A percentile compares a stretch with the other conserved stretches of the same genome.
Evolutionary conservation across 2,113 vertebrate genomes (phyloP).

Genomic region (Callocephalon fimbriatum): DNA sequence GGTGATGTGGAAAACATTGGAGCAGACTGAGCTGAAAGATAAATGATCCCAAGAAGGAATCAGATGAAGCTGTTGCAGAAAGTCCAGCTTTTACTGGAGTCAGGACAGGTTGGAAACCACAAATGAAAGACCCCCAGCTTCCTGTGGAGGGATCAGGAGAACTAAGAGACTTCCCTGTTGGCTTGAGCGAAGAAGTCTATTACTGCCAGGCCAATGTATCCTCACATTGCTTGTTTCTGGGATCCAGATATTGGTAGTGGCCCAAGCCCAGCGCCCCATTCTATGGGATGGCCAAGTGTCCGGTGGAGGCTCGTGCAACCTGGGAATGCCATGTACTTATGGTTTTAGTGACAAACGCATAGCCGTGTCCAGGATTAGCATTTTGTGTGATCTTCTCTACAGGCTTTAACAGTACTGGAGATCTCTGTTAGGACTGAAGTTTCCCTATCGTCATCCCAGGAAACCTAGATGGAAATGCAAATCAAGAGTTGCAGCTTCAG

Average conservation of each 20-base stretch:
- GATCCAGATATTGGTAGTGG: background rate
- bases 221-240: background rate
- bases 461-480: background rate
- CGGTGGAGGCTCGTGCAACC: fast-evolving
- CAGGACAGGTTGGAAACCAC: background rate
- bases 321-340: background rate
- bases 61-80: background rate
- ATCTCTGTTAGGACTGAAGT: background rate
- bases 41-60: background rate
- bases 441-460: background rate
- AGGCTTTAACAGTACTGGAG: background rate
- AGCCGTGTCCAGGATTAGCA: fast-evolving
- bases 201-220: fast-evolving
- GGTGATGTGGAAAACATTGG: conserved; percentile 27
- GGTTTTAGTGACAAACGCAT: background rate
- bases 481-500: background rate
- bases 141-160: background rate
- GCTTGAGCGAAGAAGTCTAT: background rate
- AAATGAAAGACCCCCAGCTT: background rate
- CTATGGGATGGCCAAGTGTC: background rate
- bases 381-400: background rate
- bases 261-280: background rate
- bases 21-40: background rate
- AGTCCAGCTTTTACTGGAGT: background rate
- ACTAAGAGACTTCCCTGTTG: background rate